A percentile compares a stretch with the other conserved stretches of the same genome.
phyloP scores from a whole-genome alignment of 2,113 vertebrate species.

The Balaenoptera acutorostrata region DNA sequence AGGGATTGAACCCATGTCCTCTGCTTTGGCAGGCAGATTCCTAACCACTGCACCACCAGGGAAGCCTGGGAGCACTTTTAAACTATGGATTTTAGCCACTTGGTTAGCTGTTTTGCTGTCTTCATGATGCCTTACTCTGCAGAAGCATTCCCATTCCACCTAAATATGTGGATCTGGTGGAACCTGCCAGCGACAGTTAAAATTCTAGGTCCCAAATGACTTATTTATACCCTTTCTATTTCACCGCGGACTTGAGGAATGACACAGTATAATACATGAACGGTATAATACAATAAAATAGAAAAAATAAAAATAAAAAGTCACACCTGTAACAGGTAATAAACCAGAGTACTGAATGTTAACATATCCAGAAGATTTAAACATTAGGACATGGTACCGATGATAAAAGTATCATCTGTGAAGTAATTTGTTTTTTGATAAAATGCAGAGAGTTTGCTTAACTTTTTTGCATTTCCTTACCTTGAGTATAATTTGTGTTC shows the following conservation, averaged over 20 bases:
- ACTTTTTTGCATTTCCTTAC: neutral
- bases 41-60: too few relatives aligned
- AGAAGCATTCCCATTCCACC: neutral
- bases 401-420: neutral
- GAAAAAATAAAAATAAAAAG: neutral
- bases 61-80: neutral
- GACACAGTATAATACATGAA: neutral
- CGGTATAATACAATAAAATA: neutral
- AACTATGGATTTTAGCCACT: neutral
- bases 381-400: neutral
- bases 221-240: neutral
- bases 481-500: neutral
- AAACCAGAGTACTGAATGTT: neutral
- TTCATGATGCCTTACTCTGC: neutral
- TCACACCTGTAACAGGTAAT: neutral
- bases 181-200: neutral
- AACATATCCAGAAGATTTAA: slow-evolving; percentile 16
- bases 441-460: neutral
- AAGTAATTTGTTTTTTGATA: slow-evolving; percentile 20
- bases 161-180: neutral
- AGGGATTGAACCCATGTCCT: too few relatives aligned
- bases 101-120: neutral
- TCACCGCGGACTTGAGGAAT: neutral
- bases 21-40: too few relatives aligned
- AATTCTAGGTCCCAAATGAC: neutral